Percentiles rank a stretch among this genome's conserved stretches.
Evolutionary conservation across 2,797 vertebrate species (phyloP).

Genomic region (Sebastolobus alascanus): DNA sequence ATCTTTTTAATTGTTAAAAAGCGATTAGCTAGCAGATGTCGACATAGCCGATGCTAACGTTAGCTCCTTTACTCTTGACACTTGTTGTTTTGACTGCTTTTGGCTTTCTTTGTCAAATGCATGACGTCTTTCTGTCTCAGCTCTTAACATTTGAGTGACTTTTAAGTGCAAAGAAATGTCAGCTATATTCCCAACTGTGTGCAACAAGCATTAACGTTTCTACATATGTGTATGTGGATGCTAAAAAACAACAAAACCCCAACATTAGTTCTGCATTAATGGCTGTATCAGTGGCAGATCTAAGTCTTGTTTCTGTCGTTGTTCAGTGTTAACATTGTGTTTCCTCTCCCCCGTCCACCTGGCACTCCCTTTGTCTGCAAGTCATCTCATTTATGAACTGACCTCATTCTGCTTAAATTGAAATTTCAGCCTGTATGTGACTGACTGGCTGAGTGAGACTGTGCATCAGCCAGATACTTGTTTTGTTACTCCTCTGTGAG

Average conservation of each 20-base stretch:
- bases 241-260: slow-evolving; percentile 24
- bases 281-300: background rate
- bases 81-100: slow-evolving; percentile 73
- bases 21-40: slow-evolving; percentile 31
- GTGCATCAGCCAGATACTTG: slow-evolving; percentile 1
- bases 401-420: slow-evolving; percentile 60
- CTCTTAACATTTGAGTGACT: background rate
- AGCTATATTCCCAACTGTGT: background rate
- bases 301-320: background rate
- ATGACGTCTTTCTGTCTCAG: background rate
- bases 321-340: background rate
- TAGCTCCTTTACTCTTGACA: slow-evolving; percentile 65
- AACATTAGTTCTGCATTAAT: slow-evolving; percentile 3
- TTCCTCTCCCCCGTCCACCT: slow-evolving; percentile 18
- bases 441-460: background rate
- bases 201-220: background rate
- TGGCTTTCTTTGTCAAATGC: background rate
- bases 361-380: slow-evolving; percentile 62
- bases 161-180: background rate
- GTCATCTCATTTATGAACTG: slow-evolving; percentile 52
- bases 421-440: slow-evolving; percentile 23
- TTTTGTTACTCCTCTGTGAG: background rate
- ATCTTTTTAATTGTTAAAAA: slow-evolving; percentile 3
- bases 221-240: slow-evolving; percentile 27
- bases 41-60: slow-evolving; percentile 59